Percentiles rank a stretch among this genome's conserved stretches.
phyloP scores from a whole-genome alignment of 2,113 vertebrate species.

The Zootoca vivipara region DNA sequence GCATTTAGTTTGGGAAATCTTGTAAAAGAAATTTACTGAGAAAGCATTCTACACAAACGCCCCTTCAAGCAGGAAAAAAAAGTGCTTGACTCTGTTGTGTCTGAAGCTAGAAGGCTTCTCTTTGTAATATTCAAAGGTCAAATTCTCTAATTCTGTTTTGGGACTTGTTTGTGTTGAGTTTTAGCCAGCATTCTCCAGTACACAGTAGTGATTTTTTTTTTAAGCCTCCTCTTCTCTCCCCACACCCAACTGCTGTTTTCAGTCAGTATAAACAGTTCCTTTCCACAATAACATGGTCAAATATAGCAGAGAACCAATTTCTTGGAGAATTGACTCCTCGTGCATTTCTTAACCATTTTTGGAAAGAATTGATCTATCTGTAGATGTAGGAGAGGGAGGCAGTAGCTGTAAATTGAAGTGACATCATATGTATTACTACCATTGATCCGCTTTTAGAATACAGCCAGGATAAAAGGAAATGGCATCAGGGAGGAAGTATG shows the following conservation, averaged over 20 bases:
- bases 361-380: constrained; percentile 82
- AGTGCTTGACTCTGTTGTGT: constrained; percentile 11
- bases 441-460: constrained; percentile 82
- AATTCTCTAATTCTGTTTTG: constrained; percentile 57
- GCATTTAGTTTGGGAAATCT: constrained; percentile 48
- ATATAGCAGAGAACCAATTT: constrained; percentile 85
- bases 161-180: constrained; percentile 68
- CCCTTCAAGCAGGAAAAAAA: constrained; percentile 39
- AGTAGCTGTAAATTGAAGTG: constrained; percentile 80
- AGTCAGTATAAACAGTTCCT: constrained; percentile 79
- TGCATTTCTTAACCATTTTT: constrained; percentile 90
- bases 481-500: constrained; percentile 84
- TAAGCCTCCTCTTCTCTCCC: constrained; percentile 7
- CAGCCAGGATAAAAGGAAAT: constrained; percentile 84
- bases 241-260: constrained; percentile 62
- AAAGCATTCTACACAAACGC: constrained; percentile 18
- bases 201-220: constrained; percentile 60
- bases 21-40: constrained; percentile 44
- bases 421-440: constrained; percentile 80
- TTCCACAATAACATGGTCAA: constrained; percentile 82
- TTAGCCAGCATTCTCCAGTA: constrained; percentile 70
- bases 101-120: constrained; percentile 34
- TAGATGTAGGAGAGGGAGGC: constrained; percentile 63
- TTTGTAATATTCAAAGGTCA: constrained; percentile 63
- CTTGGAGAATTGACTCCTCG: constrained; percentile 74